Conservation (phyloP, 2,113 vertebrate genomes). For the Phasianus colchicus region DNA sequence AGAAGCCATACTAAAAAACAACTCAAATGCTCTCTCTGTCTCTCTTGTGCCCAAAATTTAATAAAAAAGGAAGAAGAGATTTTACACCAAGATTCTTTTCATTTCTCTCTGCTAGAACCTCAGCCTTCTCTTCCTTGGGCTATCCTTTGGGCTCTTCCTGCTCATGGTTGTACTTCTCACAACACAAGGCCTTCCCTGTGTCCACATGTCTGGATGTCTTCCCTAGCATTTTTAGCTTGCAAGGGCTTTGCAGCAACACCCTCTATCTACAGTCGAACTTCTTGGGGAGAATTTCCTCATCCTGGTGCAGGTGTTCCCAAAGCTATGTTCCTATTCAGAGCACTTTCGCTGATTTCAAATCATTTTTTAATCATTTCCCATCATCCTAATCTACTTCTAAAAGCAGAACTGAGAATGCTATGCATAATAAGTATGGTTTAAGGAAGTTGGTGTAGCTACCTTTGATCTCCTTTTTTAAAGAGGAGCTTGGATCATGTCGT, state of each 20-base stretch:
- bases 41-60: not conserved
- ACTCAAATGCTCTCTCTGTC: not conserved
- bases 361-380: not conserved
- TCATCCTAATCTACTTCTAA: conserved; percentile 27
- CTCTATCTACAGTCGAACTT: not conserved
- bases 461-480: conserved; percentile 35
- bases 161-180: not conserved
- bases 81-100: not conserved
- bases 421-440: conserved; percentile 34
- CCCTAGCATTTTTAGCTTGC: not conserved
- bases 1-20: not conserved
- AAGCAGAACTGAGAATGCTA: conserved; percentile 21
- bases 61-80: not conserved
- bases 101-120: not conserved
- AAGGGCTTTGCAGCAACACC: not conserved
- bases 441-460: not conserved
- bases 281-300: not conserved
- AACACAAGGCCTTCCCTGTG: not conserved
- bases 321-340: not conserved
- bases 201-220: not conserved
- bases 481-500: not conserved
- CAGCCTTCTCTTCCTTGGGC: not conserved
- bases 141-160: not conserved
- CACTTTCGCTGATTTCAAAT: not conserved
- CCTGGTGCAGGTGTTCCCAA: not conserved